A percentile compares a stretch with the other conserved stretches of the same genome.
Conservation (phyloP, 2,888 invertebrate species). For the Piscicola geometra region DNA sequence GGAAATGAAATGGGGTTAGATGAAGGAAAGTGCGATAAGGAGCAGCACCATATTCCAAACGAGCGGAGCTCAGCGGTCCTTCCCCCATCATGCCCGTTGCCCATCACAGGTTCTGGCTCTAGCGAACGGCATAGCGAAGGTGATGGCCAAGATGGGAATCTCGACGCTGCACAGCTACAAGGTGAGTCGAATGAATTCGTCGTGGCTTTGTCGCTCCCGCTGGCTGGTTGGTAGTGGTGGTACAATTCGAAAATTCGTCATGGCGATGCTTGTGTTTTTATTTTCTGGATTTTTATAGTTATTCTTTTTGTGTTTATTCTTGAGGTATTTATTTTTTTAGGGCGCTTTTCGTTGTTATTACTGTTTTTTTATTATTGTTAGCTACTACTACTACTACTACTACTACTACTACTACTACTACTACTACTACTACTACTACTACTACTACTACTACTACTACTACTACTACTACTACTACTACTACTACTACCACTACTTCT, state of each 20-base stretch:
- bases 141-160: constrained; percentile 99
- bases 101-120: constrained; percentile 72
- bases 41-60: too few species aligned
- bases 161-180: constrained; percentile 97
- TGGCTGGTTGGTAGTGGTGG: too few species aligned
- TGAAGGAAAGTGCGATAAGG: too few species aligned
- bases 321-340: not conserved
- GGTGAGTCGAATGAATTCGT: constrained; percentile 52
- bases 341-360: not conserved
- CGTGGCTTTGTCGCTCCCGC: too few species aligned
- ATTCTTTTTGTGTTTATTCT: too few species aligned
- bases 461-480: constrained; percentile 28
- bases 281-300: too few species aligned
- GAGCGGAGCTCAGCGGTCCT: too few species aligned
- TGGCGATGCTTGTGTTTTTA: too few species aligned
- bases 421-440: constrained; percentile 25
- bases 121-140: constrained; percentile 83
- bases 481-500: constrained; percentile 17
- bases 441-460: constrained; percentile 14
- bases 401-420: constrained; percentile 20
- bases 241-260: too few species aligned
- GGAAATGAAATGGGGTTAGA: too few species aligned
- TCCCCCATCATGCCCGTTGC: too few species aligned
- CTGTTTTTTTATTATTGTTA: not conserved
- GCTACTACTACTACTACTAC: constrained; percentile 10